phyloP scores from a whole-genome alignment of 2,888 invertebrate genomes.

The Cephus pygmeus region DNA sequence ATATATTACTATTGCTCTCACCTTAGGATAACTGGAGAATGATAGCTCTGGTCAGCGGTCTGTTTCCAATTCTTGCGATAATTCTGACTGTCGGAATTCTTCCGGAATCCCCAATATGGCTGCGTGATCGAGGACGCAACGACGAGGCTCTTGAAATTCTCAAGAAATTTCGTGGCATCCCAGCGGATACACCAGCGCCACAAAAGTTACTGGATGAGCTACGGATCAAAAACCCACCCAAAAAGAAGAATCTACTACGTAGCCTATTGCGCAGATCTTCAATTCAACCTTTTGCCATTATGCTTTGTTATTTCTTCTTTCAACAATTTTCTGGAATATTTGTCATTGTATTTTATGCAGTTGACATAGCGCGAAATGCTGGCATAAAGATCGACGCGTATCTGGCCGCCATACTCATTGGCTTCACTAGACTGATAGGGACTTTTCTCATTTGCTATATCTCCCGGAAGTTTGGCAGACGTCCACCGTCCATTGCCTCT shows the following conservation, averaged over 20 bases:
- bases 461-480: conserved; percentile 70
- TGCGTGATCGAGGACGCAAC: conserved; percentile 65
- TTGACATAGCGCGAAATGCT: conserved; percentile 67
- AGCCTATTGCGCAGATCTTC: background rate
- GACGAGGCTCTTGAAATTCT: conserved; percentile 66
- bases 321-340: conserved; percentile 72
- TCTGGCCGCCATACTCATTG: conserved; percentile 68
- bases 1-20: conserved; percentile 3
- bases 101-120: conserved; percentile 71
- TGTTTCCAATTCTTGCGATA: conserved; percentile 65
- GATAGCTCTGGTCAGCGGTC: conserved; percentile 63
- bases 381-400: conserved; percentile 67
- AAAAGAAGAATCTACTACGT: conserved; percentile 46
- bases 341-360: conserved; percentile 70
- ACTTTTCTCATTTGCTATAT: conserved; percentile 65
- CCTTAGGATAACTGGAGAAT: conserved; percentile 66
- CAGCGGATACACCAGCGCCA: conserved; percentile 34
- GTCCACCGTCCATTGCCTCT: conserved; percentile 71
- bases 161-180: conserved; percentile 63
- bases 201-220: conserved; percentile 42
- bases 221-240: conserved; percentile 33
- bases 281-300: conserved; percentile 57
- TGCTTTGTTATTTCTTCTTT: conserved; percentile 69
- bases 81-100: conserved; percentile 62
- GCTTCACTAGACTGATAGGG: conserved; percentile 65